These are phyloP conservation scores for Gnathochromis pfefferi DNA, from an alignment of 2,113 vertebrate genomes.

Conservation along the genomic window DNA sequence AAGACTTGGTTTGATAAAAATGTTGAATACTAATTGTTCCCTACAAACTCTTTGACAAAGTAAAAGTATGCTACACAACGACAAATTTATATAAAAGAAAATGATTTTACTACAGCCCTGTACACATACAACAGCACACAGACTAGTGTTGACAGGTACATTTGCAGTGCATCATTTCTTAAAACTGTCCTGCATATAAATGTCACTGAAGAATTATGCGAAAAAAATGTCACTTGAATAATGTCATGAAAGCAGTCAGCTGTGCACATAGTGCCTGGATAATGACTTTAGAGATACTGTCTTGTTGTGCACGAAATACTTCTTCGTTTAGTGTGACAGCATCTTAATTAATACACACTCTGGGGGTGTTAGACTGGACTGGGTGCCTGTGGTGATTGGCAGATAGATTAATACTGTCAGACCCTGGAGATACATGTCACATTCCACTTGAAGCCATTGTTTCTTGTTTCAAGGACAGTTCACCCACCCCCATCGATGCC, in stretches of 20 bases:
- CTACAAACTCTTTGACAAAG: background rate
- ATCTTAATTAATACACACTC: conserved; percentile 73
- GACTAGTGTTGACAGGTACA: conserved; percentile 12
- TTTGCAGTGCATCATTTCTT: background rate
- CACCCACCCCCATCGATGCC: background rate
- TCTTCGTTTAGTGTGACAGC: conserved; percentile 63
- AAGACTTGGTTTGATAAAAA: background rate
- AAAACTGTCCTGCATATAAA: conserved; percentile 13
- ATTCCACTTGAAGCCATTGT: conserved; percentile 59
- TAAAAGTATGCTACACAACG: background rate
- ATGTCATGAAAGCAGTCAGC: conserved; percentile 47
- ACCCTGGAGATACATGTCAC: conserved; percentile 64
- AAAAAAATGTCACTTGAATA: conserved; percentile 46
- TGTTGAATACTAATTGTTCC: background rate
- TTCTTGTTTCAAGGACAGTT: conserved; percentile 69
- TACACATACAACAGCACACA: background rate
- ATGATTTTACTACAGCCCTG: background rate
- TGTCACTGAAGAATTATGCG: conserved; percentile 25
- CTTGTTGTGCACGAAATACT: conserved; percentile 71
- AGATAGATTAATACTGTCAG: conserved; percentile 76
- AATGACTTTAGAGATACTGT: conserved; percentile 69
- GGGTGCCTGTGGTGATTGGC: conserved; percentile 67
- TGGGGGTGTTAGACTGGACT: conserved; percentile 44
- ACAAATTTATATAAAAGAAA: background rate
- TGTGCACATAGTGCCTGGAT: conserved; percentile 42